Percentiles rank a stretch among this genome's conserved stretches.
Conservation (phyloP, 2,797 vertebrate species). For the Nyctalus aviator region DNA sequence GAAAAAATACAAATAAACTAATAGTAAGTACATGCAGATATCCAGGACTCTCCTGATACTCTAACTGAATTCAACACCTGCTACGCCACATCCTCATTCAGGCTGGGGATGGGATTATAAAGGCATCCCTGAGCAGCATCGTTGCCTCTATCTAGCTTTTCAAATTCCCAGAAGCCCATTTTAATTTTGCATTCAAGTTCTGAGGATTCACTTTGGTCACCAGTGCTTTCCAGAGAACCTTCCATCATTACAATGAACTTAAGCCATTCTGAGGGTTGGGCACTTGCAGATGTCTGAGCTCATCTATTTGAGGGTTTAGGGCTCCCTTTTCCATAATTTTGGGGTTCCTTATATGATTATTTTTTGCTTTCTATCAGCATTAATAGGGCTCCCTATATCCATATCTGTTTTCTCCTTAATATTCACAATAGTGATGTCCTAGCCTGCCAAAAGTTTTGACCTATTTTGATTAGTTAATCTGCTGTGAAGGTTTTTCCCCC, state of each 20-base stretch:
- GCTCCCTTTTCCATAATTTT: slow-evolving; percentile 46
- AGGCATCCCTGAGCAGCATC: neutral
- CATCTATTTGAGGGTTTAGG: slow-evolving; percentile 11
- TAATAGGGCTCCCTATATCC: neutral
- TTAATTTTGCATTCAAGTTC: slow-evolving; percentile 22
- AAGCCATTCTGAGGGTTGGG: neutral
- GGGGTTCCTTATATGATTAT: neutral
- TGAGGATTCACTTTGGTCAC: neutral
- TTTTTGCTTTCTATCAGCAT: slow-evolving; percentile 8
- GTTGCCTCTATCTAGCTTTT: neutral
- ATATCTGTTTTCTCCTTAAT: neutral
- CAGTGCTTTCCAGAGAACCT: slow-evolving; percentile 27
- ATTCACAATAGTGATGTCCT: slow-evolving; percentile 2
- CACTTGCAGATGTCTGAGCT: slow-evolving; percentile 37
- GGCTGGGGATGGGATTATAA: neutral
- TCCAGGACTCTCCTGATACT: neutral
- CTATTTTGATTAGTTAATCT: slow-evolving; percentile 53
- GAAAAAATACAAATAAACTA: slow-evolving; percentile 34
- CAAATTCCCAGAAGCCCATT: slow-evolving; percentile 17
- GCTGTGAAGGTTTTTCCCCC: neutral
- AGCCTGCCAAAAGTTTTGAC: neutral
- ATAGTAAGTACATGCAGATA: neutral
- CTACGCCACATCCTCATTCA: neutral
- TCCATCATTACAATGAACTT: neutral
- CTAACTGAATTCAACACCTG: neutral